Evolutionary conservation across 2,797 vertebrate species (phyloP), one percentile per base, ranked within the genome.

Genomic region (Jordanella pulchra): DNA sequence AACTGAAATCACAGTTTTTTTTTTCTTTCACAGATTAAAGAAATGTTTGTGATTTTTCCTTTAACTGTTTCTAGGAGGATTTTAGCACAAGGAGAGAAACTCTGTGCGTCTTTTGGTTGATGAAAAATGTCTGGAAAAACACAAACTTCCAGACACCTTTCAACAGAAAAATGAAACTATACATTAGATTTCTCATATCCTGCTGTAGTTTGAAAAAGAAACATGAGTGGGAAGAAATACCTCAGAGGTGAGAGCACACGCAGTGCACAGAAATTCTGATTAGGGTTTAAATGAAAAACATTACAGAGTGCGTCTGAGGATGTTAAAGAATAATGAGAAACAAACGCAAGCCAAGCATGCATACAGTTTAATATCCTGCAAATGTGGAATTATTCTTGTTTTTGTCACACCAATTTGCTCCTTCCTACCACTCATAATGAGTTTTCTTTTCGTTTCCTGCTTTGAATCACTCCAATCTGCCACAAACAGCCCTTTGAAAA

Each of bases 221-320:
- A 72, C 58, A 67, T 48, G 71, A 78, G 53, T 35, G 7, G 23
- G 71, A 71, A 54, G 45, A 80, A 77, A 66, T 11, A 67, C 12
- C 50, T 45, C 68, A 51, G 66, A 0, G 25, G 65, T 72, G 47
- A 30, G 70, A 74, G 58, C 69, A 58, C 50, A 54, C 2, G 17
- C 27, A 70, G 67, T 14, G 56, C 61, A 4, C 27, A 35, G 60
- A 75, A 65, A 54, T 72, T 78, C 69, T 86, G 84, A 89, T 86
- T 80, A 83, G 67, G 65, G 58, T 77, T 80, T 75, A 82, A 89
- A 89, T 89, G 83, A 84, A 86, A 84, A 82, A 82, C 80, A 86
- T 80, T 69, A 80, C 23, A 10, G 71, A 69, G 69, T 63, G 73
- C 5, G 67, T 85, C 71, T 72, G 78, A 75, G 70, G 63, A 42